These are phyloP conservation scores for Laticauda colubrina DNA, from an alignment of 2,113 vertebrate species.

Conservation along the genomic window DNA sequence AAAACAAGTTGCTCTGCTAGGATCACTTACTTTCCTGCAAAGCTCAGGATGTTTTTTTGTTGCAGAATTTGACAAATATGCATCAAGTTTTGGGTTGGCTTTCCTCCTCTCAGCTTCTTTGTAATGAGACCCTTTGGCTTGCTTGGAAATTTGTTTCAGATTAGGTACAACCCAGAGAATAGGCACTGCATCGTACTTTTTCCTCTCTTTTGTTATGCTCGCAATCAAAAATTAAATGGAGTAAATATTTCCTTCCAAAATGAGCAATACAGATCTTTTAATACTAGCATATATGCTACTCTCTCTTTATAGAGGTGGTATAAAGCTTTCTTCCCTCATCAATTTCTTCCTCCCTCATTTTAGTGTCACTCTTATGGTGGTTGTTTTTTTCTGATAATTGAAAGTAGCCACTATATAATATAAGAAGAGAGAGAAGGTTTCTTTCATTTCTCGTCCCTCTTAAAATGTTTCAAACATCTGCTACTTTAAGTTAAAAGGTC, in stretches of 20 bases:
- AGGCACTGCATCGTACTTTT: neutral
- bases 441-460: neutral
- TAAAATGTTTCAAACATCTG: neutral
- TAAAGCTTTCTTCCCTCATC: neutral
- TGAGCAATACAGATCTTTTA: constrained; percentile 17
- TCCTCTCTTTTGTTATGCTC: neutral
- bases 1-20: constrained; percentile 20
- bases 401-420: neutral
- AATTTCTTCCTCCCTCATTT: neutral
- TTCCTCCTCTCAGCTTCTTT: neutral
- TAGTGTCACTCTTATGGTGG: neutral
- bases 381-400: neutral
- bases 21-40: constrained; percentile 25
- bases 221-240: constrained; percentile 2
- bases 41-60: neutral
- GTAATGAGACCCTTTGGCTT: constrained; percentile 17
- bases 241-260: constrained; percentile 5
- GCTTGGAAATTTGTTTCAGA: constrained; percentile 22
- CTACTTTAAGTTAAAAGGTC: neutral
- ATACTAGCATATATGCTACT: constrained; percentile 11
- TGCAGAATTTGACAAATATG: constrained; percentile 1
- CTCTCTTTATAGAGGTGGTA: neutral
- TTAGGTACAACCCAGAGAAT: constrained; percentile 10
- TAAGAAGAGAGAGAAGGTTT: neutral
- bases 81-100: neutral